Evolutionary conservation across 2,888 invertebrate genomes (phyloP), one percentile per base, ranked within the genome.

Genomic region (Idaea dimidiata): DNA sequence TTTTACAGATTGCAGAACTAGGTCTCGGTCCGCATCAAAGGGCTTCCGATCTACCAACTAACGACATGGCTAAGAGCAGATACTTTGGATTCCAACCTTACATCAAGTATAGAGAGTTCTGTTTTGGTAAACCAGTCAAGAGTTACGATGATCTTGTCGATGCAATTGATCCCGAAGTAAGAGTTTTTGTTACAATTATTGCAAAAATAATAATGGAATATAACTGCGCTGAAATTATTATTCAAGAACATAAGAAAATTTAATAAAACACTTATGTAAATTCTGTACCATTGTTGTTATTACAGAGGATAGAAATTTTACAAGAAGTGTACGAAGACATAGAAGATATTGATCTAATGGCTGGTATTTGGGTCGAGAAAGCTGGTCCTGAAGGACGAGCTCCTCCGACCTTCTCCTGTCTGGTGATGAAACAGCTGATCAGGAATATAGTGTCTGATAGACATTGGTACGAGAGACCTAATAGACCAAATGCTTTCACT

Each of bases 371-470:
- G 66, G 95, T 96, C 0, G 98, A 98, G 81, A 94, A 94, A 64
- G 95, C 96, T 0, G 90, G 97, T 59, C 94, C 95, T 5, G 97
- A 96, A 33, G 96, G 96, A 56, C 95, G 96, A 93, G 93, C 97
- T 53, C 97, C 98, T n/a, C 96, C 97, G 0, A 97, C 97, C 5
- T 97, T 98, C 80, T 96, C 96, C 66, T 98, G 98, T 77, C 93
- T 98, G 65, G 96, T 98, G 69, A 97, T 96, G 8, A 96, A 96
- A 16, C 97, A 98, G 86, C 95, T 97, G 86, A 94, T 95, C 72
- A 95, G 96, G 73, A 93, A 96, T 1, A 93, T 97, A 70, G 93
- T 95, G 59, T 96, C 96, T 57, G 98, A 98, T 84, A 94, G 98
- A 74, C 98, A 97, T 87, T 98, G 97, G 97, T 92, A 83, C 53